Base-by-base conservation (phyloP, 2,797 vertebrate species). In the Alfaro cultratus region DNA sequence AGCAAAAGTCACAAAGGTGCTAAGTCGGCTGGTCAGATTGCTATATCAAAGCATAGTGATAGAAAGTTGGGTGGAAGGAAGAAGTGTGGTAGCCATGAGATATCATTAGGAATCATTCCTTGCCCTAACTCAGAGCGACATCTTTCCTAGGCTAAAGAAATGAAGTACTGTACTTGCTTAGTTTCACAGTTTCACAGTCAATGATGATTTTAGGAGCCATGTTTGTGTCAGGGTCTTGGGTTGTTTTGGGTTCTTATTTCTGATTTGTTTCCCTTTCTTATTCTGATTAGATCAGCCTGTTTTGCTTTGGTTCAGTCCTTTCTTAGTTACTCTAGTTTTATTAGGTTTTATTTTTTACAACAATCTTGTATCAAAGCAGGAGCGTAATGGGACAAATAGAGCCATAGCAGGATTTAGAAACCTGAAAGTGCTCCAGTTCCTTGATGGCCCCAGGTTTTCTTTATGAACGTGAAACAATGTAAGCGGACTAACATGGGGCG, bases 341-440 rank as follows among this genome's bases (percentile, higher is more conserved):
- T 83, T 84, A 86, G 75, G 82, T 91, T 90, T 87, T 74, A 13
- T 85, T 84, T 78, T 78, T 74, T 82, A 21, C 79, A 86, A 53
- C 76, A 80, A 81, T 88, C 85, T 83, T 86, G 84, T 67, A 84
- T 68, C 86, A 67, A 86, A 83, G 80, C 73, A 80, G n/a, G 71
- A 86, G 73, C 77, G 86, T 82, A 92, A 90, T 88, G 85, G 87
- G 86, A 90, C 89, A 92, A 89, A 86, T 86, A 70, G 79, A 82
- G 93, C 84, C 92, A 93, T 89, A 88, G 86, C 80, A 75, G 86
- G 86, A 90, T 92, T 94, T 88, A 88, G 87, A 92, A 92, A 94
- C 91, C 94, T 95, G 88, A 95, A 95, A 93, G 94, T 88, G 86
- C 79, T 80, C 80, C 36, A 55, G 80, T 89, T 94, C 93, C 92